Percentiles rank a stretch among this genome's conserved stretches.
Conservation (phyloP, 1,140 invertebrate genomes). For the Pogonomyrmex californicus region DNA sequence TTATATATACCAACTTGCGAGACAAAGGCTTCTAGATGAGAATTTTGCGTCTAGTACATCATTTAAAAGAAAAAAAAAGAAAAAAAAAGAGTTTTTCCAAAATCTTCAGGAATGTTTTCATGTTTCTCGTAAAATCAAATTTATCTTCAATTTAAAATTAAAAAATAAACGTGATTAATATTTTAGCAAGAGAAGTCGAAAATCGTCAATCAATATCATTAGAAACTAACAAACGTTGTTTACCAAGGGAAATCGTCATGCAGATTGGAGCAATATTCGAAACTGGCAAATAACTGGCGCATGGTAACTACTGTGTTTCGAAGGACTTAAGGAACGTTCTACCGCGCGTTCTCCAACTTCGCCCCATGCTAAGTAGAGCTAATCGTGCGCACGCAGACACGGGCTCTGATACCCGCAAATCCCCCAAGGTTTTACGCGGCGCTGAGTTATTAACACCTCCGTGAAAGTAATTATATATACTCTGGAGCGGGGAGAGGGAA, state of each 20-base stretch:
- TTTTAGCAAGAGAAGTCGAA: not conserved
- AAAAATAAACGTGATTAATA: not conserved
- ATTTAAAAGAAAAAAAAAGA: not conserved
- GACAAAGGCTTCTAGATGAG: not conserved
- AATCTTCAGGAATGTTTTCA: not conserved
- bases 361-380: slow-evolving; percentile 11
- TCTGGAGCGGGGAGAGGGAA: not conserved
- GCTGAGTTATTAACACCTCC: slow-evolving; percentile 26
- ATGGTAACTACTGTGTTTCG: not conserved
- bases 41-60: not conserved
- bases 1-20: not conserved
- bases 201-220: not conserved
- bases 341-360: slow-evolving; percentile 14
- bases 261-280: not conserved
- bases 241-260: not conserved
- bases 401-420: not conserved
- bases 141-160: not conserved
- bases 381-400: slow-evolving; percentile 17
- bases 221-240: not conserved
- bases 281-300: not conserved
- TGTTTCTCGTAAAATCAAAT: not conserved
- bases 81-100: not conserved
- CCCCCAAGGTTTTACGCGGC: not conserved
- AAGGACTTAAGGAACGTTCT: not conserved
- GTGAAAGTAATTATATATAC: slow-evolving; percentile 4